Evolutionary conservation across 2,113 vertebrate genomes (phyloP), one percentile per base, ranked within the genome.

Genomic region (Siniperca chuatsi): DNA sequence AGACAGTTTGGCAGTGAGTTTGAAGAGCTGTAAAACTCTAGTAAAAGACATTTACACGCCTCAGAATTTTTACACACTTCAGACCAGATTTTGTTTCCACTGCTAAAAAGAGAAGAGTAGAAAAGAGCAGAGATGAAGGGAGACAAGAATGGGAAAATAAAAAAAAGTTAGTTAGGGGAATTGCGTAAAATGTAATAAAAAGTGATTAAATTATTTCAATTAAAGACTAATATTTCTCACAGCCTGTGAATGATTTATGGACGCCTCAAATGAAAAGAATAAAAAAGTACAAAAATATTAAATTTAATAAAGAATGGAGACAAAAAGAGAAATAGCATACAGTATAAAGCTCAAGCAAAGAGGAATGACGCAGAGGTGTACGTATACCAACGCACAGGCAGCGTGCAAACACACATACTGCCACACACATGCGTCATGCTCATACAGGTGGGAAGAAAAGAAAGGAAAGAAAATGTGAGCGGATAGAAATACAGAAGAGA

Each of bases 11-110:
- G 77, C 81, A 86, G 66, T 60, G 33, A 81, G 83, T 70, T 84
- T 84, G 83, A 86, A 74, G 16, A 79, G 58, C 67, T 76, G 50
- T 93, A 86, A 90, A 90, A 85, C 33, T 70, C 75, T 8, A 67
- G 62, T 88, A 84, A 92, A 88, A 78, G 18, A 82, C n/a, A 81
- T 92, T 92, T 85, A 93, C 80, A 78, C 88, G 84, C 57, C 81
- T 82, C 54, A 80, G 92, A 88, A 88, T 83, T 84, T 90, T 86
- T 73, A 85, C 78, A 80, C 74, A 85, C 88, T 84, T 86, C 48
- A 3, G 67, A 68, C 25, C 54, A 66, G 73, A 84, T 82, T 82
- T 60, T 46, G 78, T 93, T 92, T 92, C 84, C 91, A 91, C 82
- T 87, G 76, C 80, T 83, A 82, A 87, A 88, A 84, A 40, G 15